Conservation (phyloP, 2,888 invertebrate species). For the Boloria selene region DNA sequence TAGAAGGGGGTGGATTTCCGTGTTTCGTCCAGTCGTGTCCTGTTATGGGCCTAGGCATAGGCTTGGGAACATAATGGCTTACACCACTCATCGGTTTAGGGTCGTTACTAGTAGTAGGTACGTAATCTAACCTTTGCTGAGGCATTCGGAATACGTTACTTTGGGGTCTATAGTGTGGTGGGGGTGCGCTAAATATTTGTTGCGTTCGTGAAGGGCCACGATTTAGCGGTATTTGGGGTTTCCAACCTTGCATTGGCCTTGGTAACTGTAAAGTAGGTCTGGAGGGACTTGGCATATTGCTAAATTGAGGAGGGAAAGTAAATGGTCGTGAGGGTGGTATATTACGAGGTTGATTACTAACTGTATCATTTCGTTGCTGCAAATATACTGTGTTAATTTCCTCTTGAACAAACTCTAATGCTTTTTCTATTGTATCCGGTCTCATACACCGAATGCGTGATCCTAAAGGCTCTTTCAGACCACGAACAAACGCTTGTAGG, state of each 20-base stretch:
- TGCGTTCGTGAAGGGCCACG: not conserved
- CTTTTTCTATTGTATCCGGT: conserved; percentile 4
- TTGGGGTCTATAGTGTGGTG: conserved; percentile 3
- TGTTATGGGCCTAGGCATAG: not conserved
- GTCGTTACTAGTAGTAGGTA: not conserved
- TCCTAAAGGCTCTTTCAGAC: conserved; percentile 13
- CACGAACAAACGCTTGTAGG: conserved; percentile 18
- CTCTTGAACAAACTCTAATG: conserved; percentile 14
- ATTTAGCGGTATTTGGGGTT: not conserved
- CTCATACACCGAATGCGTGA: conserved; percentile 19
- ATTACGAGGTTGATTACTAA: not conserved
- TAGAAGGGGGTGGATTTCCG: not conserved
- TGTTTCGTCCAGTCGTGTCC: not conserved
- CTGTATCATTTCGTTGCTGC: conserved; percentile 12
- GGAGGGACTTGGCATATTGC: not conserved
- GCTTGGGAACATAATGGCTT: not conserved
- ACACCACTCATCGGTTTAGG: not conserved
- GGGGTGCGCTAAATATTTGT: not conserved
- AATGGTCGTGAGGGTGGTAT: not conserved
- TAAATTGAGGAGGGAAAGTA: not conserved
- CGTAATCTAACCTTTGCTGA: too few relatives aligned
- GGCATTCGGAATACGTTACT: not conserved
- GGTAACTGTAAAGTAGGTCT: not conserved
- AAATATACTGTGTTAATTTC: conserved; percentile 14
- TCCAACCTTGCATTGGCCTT: not conserved